Conservation (phyloP, 2,113 vertebrate genomes). For the Paradoxurus hermaphroditus region DNA sequence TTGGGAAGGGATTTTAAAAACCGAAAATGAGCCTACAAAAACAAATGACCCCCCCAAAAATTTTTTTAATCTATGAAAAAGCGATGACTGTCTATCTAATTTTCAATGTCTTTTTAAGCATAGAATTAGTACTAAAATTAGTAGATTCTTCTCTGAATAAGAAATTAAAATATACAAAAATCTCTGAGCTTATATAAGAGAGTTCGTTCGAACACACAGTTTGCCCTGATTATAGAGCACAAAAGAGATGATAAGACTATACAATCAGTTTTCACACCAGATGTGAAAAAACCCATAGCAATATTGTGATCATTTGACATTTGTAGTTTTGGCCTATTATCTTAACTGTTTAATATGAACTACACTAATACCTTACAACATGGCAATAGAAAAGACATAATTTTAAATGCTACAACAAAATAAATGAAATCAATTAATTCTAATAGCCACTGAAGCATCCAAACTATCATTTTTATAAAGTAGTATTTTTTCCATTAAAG, state of each 20-base stretch:
- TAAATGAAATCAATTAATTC: not conserved
- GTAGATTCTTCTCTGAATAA: slow-evolving; percentile 19
- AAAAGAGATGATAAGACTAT: slow-evolving; percentile 12
- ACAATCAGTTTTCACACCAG: not conserved
- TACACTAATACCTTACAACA: not conserved
- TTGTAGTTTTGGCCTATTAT: not conserved
- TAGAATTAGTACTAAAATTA: slow-evolving; percentile 44
- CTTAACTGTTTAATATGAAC: not conserved
- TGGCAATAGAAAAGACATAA: not conserved
- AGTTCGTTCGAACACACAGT: slow-evolving; percentile 44
- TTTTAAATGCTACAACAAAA: slow-evolving; percentile 1
- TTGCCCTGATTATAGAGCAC: slow-evolving; percentile 45
- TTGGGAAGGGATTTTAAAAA: slow-evolving; percentile 40
- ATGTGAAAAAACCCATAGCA: not conserved
- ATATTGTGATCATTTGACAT: not conserved
- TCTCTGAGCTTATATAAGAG: slow-evolving; percentile 69
- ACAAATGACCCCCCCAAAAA: not conserved
- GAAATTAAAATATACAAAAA: slow-evolving; percentile 43
- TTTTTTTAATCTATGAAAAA: slow-evolving; percentile 34
- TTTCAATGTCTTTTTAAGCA: slow-evolving; percentile 49
- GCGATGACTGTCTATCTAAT: not conserved
- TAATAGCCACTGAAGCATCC: slow-evolving; percentile 7
- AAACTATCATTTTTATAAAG: slow-evolving; percentile 48
- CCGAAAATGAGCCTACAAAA: not conserved
- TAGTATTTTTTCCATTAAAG: not conserved